Evolutionary conservation across 2,113 vertebrate species (phyloP).

Genomic region (Epinephelus fuscoguttatus): DNA sequence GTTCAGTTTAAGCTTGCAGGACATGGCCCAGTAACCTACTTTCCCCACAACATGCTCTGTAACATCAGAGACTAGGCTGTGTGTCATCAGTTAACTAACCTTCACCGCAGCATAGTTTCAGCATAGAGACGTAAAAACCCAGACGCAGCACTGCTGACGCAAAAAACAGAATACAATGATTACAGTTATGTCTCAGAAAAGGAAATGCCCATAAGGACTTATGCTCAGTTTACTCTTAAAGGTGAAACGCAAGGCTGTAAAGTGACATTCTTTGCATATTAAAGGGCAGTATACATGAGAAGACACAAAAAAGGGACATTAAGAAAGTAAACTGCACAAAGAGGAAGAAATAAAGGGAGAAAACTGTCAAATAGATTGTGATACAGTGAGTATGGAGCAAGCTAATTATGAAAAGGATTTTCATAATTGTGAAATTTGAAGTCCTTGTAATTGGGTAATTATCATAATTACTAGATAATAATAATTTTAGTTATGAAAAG

Average conservation of each 20-base stretch:
- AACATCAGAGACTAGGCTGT: conserved; percentile 86
- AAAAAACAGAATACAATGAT: conserved; percentile 39
- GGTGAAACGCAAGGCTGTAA: conserved; percentile 1
- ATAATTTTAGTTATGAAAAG: background rate
- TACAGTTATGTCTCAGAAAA: conserved; percentile 9
- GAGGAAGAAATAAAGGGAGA: background rate
- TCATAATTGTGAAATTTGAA: background rate
- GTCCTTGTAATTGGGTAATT: background rate
- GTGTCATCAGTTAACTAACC: conserved; percentile 90
- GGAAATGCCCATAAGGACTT: conserved; percentile 1
- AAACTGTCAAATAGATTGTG: background rate
- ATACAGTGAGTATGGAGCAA: background rate
- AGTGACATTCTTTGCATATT: background rate
- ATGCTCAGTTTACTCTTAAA: conserved; percentile 8
- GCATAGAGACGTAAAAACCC: conserved; percentile 43
- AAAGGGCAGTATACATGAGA: background rate
- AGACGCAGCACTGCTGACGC: conserved; percentile 31
- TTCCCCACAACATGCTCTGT: conserved; percentile 85
- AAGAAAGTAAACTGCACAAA: background rate
- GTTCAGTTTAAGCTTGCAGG: conserved; percentile 91
- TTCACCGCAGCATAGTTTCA: conserved; percentile 66
- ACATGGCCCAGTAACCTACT: conserved; percentile 97
- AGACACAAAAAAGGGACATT: background rate
- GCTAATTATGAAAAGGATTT: background rate
- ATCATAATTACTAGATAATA: background rate